Base-by-base conservation (phyloP, 2,113 vertebrate genomes). In the Oxyruncus cristatus region DNA sequence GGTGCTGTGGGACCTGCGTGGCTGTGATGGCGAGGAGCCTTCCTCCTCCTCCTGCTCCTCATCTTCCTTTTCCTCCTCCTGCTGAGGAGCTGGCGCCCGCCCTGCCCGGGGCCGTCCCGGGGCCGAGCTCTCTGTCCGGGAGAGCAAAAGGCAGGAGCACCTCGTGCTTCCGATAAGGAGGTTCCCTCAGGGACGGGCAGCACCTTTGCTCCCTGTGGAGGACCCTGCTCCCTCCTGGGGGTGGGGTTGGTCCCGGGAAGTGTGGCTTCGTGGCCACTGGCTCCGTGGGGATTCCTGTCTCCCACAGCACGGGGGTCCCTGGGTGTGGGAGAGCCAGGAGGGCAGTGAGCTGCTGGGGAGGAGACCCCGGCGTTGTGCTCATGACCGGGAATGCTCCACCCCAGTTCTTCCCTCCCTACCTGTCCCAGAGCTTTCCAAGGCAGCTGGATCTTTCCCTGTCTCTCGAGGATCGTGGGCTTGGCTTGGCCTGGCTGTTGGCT, bases 91-190 rank as follows among this genome's bases (percentile, higher is more conserved):
- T 62, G 59, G 37, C 7, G 11, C 35, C 59, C 17, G 8, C 35
- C 18, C 26, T 62, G 35, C 47, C 55, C 1, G 1, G 62, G 47
- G 13, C 55, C 4, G 5, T 62, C 41, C 47, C 55, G 1, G 2
- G 62, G 47, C 76, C 1, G 0, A 1, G 28, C 66, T 23, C 33
- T 70, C 55, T 0, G 0, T 13, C 19, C 17, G 9, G 24, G n/a
- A 70, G 72, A 37, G 37, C 46, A 55, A 61, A 89, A 77, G 81
- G 73, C 81, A 87, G 63, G 73, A 50, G 23, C 46, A 9, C 3
- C 3, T 14, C 8, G 1, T 20, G 37, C 33, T 37, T 8, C 85
- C 16, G 30, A 70, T 74, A 70, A 21, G 2, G 28, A 61, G 28
- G 8, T 46, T 55, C 44, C 17, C 52, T 56, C 1, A 4, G 74